A percentile compares a stretch with the other conserved stretches of the same genome.
phyloP scores from a whole-genome alignment of 1,140 invertebrate species.

The Helicoverpa armigera region DNA sequence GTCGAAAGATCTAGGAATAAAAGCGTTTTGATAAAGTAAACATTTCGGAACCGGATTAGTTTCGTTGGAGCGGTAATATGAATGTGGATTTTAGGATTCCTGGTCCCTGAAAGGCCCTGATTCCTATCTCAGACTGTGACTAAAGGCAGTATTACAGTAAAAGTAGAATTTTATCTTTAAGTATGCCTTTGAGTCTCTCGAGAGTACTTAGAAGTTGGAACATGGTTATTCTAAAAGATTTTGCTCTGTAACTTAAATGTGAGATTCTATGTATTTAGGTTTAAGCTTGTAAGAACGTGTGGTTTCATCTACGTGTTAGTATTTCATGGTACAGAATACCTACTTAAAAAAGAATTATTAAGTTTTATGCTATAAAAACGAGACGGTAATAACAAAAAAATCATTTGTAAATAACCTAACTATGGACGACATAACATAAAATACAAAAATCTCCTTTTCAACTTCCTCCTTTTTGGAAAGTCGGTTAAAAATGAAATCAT shows the following conservation, averaged over 20 bases:
- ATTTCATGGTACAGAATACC: too few species aligned
- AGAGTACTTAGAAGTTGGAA: not conserved
- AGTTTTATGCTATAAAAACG: too few species aligned
- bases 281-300: too few species aligned
- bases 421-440: too few species aligned
- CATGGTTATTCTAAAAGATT: not conserved
- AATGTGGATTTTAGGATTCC: slow-evolving; percentile 31
- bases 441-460: too few species aligned
- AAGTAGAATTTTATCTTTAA: slow-evolving; percentile 13
- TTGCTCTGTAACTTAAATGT: not conserved
- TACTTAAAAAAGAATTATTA: too few species aligned
- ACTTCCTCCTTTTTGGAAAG: too few species aligned
- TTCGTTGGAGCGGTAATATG: slow-evolving; percentile 5
- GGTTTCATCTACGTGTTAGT: too few species aligned
- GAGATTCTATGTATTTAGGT: not conserved
- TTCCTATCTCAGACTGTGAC: slow-evolving; percentile 19
- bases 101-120: slow-evolving; percentile 1
- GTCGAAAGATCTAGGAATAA: slow-evolving; percentile 6
- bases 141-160: not conserved
- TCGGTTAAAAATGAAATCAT: too few species aligned
- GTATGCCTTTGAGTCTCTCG: not conserved
- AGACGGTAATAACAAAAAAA: too few species aligned
- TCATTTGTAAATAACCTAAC: too few species aligned
- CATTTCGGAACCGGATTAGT: slow-evolving; percentile 25
- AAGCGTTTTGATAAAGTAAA: slow-evolving; percentile 30